A percentile compares a stretch with the other conserved stretches of the same genome.
These are phyloP conservation scores for Polia nebulosa DNA, from an alignment of 2,888 invertebrate species.

Conservation along the genomic window DNA sequence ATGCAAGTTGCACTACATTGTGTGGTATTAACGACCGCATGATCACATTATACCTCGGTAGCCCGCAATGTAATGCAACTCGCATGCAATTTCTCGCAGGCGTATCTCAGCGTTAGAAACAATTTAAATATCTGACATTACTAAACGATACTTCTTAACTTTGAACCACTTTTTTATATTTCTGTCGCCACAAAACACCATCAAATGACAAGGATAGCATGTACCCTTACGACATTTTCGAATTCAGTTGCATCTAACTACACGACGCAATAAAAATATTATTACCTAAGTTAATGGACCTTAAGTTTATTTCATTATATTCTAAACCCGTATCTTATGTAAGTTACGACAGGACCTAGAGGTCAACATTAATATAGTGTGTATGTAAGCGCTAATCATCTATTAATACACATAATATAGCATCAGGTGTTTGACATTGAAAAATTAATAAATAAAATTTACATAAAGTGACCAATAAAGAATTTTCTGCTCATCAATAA, in stretches of 20 bases:
- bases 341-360: constrained; percentile 1
- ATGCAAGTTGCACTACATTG: too few species aligned
- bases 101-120: too few species aligned
- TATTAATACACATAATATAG: constrained; percentile 15
- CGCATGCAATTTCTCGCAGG: too few species aligned
- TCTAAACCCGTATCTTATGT: constrained; percentile 5
- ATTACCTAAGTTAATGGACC: constrained; percentile 1
- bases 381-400: neutral
- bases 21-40: too few species aligned
- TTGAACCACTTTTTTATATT: too few species aligned
- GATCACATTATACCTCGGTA: too few species aligned
- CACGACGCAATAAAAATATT: neutral
- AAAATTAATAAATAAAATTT: constrained; percentile 35
- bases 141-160: too few species aligned
- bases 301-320: constrained; percentile 28
- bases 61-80: too few species aligned
- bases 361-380: constrained; percentile 16
- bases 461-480: constrained; percentile 13
- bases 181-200: neutral
- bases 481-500: constrained; percentile 23
- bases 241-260: neutral
- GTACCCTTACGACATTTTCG: neutral
- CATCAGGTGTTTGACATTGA: constrained; percentile 41
- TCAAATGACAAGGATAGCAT: neutral
- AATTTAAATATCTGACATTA: too few species aligned